phyloP scores from a whole-genome alignment of 1,140 invertebrate species.

The Neodiprion virginianus region DNA sequence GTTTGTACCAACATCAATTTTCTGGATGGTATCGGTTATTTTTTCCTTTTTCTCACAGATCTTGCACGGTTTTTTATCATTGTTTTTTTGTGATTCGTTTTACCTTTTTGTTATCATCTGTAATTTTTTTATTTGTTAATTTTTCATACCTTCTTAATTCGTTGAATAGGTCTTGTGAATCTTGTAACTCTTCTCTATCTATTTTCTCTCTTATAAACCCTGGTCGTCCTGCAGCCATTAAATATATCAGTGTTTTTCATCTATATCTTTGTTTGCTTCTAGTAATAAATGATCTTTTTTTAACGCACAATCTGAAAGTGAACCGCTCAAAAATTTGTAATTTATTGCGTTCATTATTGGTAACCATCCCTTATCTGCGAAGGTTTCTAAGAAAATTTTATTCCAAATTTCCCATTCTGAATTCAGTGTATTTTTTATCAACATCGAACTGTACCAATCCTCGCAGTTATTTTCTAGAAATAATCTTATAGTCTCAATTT shows the following conservation, averaged over 20 bases:
- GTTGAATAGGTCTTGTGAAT: too few relatives aligned
- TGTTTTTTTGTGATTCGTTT: conserved; percentile 3
- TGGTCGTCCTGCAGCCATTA: conserved; percentile 10
- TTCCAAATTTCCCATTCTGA: background rate
- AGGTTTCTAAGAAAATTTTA: conserved; percentile 5
- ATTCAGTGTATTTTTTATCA: too few relatives aligned
- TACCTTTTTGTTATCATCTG: conserved; percentile 9
- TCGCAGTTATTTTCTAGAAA: too few relatives aligned
- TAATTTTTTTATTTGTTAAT: conserved; percentile 4
- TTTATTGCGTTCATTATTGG: background rate
- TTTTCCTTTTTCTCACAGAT: conserved; percentile 11
- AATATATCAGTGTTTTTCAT: background rate
- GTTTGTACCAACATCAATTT: conserved; percentile 19
- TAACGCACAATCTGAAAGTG: conserved; percentile 2
- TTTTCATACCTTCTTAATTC: background rate
- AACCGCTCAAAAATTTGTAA: conserved; percentile 8
- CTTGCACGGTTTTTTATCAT: conserved; percentile 8
- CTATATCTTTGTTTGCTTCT: background rate
- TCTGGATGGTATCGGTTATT: conserved; percentile 13
- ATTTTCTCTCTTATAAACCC: conserved; percentile 11
- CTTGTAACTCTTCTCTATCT: background rate
- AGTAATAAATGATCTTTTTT: conserved; percentile 15
- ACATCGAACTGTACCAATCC: too few relatives aligned
- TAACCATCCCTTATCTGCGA: conserved; percentile 16
- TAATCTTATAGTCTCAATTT: too few relatives aligned